Conservation (phyloP, 2,113 vertebrate species). For the Cettia cetti region DNA sequence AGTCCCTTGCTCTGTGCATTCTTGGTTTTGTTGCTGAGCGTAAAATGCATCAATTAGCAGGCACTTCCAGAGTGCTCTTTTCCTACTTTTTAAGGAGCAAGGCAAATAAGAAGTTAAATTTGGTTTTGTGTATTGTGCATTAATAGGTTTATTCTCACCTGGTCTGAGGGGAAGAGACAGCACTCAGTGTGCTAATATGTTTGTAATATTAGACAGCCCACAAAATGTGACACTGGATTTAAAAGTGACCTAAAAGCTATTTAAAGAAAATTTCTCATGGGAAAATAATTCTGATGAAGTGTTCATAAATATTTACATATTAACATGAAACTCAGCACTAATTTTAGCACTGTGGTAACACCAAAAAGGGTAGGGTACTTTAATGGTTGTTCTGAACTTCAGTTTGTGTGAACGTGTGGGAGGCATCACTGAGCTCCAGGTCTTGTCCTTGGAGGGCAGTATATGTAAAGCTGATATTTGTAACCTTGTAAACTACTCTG, state of each 20-base stretch:
- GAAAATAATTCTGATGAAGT: conserved; percentile 74
- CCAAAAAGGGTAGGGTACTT: neutral
- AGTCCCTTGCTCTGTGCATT: neutral
- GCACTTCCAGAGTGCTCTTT: conserved; percentile 35
- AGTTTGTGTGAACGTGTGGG: neutral
- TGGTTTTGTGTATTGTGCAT: conserved; percentile 32
- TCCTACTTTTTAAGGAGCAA: conserved; percentile 33
- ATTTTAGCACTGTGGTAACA: neutral
- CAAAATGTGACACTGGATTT: conserved; percentile 76
- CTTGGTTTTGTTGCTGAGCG: neutral
- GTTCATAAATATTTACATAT: conserved; percentile 44
- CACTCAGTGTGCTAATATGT: conserved; percentile 78
- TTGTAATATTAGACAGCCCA: conserved; percentile 71
- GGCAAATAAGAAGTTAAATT: conserved; percentile 56
- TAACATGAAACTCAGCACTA: neutral
- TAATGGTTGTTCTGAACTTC: neutral
- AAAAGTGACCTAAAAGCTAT: conserved; percentile 76
- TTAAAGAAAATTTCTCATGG: conserved; percentile 76
- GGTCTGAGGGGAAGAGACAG: conserved; percentile 74
- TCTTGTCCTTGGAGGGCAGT: neutral
- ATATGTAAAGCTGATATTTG: neutral
- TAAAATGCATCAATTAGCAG: conserved; percentile 1
- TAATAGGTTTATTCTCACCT: conserved; percentile 65
- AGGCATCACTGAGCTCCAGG: neutral
- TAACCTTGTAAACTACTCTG: neutral